Percentiles rank a stretch among this genome's conserved stretches.
These are phyloP conservation scores for Chrysolina oricalcia DNA, from an alignment of 2,888 invertebrate genomes.

Conservation along the genomic window DNA sequence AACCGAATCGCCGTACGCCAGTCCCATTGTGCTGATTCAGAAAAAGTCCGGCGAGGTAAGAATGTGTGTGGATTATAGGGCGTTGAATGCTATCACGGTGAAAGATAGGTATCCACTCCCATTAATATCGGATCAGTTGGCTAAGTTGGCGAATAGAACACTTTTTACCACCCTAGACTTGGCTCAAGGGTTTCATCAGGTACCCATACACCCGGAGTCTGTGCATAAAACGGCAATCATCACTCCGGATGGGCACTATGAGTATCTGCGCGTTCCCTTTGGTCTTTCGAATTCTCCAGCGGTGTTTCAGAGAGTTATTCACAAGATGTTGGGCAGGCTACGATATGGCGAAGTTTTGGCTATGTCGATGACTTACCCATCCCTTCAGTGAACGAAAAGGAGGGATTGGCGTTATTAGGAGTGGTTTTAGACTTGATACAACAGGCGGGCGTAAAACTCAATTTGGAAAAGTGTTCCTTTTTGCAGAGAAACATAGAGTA, in stretches of 20 bases:
- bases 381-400: conserved; percentile 33
- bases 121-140: no score
- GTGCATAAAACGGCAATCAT: no score
- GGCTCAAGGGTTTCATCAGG: background rate
- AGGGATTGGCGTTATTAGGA: conserved; percentile 30
- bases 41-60: conserved; percentile 35
- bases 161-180: conserved; percentile 37
- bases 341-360: conserved; percentile 43
- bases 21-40: conserved; percentile 47
- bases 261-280: conserved; percentile 64
- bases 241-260: conserved; percentile 60
- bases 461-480: conserved; percentile 48
- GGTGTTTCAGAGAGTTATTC: conserved; percentile 52
- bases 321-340: conserved; percentile 48
- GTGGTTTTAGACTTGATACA: conserved; percentile 36
- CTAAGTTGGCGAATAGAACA: no score
- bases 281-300: conserved; percentile 64
- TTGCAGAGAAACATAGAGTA: conserved; percentile 31
- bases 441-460: conserved; percentile 42
- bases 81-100: no score
- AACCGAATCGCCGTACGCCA: conserved; percentile 44
- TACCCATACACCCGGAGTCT: no score
- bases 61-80: no score
- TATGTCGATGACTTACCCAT: conserved; percentile 54
- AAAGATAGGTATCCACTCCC: no score